Conservation (phyloP, 92 coral and sea anemone species). For the Muricea muricata region DNA sequence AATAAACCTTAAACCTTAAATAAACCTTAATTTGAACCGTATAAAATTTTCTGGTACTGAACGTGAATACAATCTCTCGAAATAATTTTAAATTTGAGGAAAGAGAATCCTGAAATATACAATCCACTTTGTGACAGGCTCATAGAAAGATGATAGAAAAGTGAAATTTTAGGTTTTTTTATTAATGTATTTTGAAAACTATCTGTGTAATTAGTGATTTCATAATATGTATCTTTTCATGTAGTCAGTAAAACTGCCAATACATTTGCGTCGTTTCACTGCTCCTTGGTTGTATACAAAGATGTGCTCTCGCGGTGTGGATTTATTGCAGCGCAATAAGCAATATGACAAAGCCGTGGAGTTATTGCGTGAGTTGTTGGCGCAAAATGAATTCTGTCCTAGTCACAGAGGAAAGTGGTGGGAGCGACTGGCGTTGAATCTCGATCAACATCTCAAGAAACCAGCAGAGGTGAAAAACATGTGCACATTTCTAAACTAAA, state of each 20-base stretch:
- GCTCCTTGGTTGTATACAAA: constrained; percentile 86
- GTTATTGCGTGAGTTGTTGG: constrained; percentile 71
- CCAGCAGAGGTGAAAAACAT: constrained; percentile 75
- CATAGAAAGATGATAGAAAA: no score
- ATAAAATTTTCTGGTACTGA: no score
- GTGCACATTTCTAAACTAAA: no score
- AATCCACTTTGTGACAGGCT: no score
- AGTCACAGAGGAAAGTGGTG: constrained; percentile 92
- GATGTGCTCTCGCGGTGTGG: constrained; percentile 95
- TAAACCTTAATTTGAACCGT: no score
- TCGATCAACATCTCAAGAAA: constrained; percentile 92
- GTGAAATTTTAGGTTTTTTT: no score
- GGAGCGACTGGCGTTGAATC: constrained; percentile 89
- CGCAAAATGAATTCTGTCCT: constrained; percentile 79
- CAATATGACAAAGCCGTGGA: constrained; percentile 82
- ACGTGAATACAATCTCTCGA: no score
- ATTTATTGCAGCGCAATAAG: constrained; percentile 85
- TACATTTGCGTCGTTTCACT: constrained; percentile 88
- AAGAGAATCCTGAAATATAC: no score
- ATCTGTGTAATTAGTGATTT: neutral
- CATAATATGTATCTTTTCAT: constrained; percentile 22
- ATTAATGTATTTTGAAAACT: neutral
- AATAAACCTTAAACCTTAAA: no score
- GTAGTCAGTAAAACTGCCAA: constrained; percentile 65
- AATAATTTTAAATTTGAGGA: no score